These are phyloP conservation scores for Folsomia candida DNA, from an alignment of 2,888 invertebrate genomes.

Conservation along the genomic window DNA sequence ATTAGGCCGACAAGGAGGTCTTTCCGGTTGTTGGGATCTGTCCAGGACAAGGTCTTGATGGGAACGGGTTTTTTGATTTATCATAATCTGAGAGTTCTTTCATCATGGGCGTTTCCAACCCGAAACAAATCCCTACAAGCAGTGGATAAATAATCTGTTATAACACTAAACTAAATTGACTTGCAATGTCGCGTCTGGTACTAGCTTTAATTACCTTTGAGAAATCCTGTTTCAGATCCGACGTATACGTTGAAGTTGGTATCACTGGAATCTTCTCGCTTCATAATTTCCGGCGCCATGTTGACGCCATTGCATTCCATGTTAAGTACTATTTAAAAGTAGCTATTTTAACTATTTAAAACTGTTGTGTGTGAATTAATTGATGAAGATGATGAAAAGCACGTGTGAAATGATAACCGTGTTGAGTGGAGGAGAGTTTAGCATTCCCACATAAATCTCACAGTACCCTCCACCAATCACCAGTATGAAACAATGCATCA, in stretches of 20 bases:
- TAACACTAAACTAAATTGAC: background rate
- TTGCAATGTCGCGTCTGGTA: background rate
- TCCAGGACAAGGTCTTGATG: slow-evolving; percentile 69
- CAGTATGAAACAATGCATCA: too few species aligned
- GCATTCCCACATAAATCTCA: too few species aligned
- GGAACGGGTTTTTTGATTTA: slow-evolving; percentile 62
- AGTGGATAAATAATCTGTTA: background rate
- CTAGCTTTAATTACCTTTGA: slow-evolving; percentile 59
- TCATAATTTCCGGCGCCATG: too few species aligned
- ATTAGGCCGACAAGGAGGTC: slow-evolving; percentile 70
- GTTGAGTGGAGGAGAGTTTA: too few species aligned
- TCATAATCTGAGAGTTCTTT: slow-evolving; percentile 63
- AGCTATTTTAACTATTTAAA: background rate
- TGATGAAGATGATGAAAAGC: too few species aligned
- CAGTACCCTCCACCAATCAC: too few species aligned
- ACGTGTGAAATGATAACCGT: too few species aligned
- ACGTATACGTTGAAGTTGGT: slow-evolving; percentile 60
- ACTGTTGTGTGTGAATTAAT: too few species aligned
- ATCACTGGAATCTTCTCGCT: too few species aligned
- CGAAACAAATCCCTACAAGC: slow-evolving; percentile 58
- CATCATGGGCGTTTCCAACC: slow-evolving; percentile 56
- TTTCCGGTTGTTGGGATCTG: slow-evolving; percentile 59
- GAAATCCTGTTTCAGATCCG: slow-evolving; percentile 60
- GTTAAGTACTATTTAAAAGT: background rate
- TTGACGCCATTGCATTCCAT: background rate